phyloP scores from a whole-genome alignment of 2,888 invertebrate genomes.

The Polymixis lichenea region DNA sequence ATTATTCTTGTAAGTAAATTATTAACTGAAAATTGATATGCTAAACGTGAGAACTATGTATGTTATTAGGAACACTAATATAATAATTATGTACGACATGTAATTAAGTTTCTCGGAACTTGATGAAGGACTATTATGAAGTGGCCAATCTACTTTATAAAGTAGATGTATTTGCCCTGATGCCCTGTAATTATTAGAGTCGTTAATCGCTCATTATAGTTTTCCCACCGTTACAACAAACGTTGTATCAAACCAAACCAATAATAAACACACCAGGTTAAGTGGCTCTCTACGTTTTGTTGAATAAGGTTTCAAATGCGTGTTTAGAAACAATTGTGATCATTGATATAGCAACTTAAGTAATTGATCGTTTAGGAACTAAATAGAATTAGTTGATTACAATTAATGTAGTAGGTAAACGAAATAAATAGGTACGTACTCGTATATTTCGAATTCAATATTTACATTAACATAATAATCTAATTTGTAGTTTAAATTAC shows the following conservation, averaged over 20 bases:
- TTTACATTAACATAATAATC: neutral
- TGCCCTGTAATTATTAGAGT: slow-evolving; percentile 12
- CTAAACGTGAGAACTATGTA: neutral
- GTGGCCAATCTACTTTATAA: slow-evolving; percentile 25
- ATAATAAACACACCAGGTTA: slow-evolving; percentile 11
- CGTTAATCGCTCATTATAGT: slow-evolving; percentile 6
- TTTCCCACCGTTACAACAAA: slow-evolving; percentile 28
- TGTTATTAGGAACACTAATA: neutral
- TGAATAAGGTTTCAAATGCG: slow-evolving; percentile 22
- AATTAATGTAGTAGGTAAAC: slow-evolving; percentile 7
- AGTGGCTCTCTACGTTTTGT: slow-evolving; percentile 3
- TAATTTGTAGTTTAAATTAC: neutral
- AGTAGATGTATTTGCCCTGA: no score
- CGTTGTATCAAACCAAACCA: neutral
- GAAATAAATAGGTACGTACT: neutral
- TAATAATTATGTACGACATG: neutral
- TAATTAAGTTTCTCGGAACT: slow-evolving; percentile 14
- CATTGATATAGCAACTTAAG: slow-evolving; percentile 16
- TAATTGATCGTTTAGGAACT: slow-evolving; percentile 31
- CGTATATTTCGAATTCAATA: neutral
- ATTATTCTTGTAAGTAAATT: slow-evolving; percentile 32
- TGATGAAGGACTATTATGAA: slow-evolving; percentile 4
- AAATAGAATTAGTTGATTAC: slow-evolving; percentile 3
- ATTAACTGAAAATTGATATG: neutral
- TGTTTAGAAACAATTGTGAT: slow-evolving; percentile 43